Evolutionary conservation across 53 echinoderm and acorn worm genomes (phyloP), one percentile per base, ranked within the genome.

Genomic region (Echinometra lucunter): DNA sequence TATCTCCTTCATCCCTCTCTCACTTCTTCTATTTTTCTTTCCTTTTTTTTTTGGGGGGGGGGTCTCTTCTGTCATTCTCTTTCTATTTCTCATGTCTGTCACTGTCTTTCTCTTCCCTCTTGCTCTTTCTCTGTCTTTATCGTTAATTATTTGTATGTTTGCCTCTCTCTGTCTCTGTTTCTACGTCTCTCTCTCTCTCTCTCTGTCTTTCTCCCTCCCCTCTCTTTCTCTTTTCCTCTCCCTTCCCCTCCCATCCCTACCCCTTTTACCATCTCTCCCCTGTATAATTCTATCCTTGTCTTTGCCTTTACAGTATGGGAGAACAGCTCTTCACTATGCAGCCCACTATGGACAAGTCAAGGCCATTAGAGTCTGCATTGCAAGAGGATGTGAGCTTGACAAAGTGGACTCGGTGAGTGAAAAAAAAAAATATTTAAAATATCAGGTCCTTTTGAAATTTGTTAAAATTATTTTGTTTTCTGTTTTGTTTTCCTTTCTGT

Each of bases 301-400:
- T n/a, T n/a, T n/a, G n/a, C n/a, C n/a, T 67, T 90, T 88, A 47
- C 95, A 98, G 98, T 96, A 98, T 95, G 97, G 98, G 19, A 70
- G 98, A 58, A 98, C 98, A 56, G 98, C 97, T n/a, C 91, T 98
- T 8, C 98, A 98, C 95, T 98, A 98, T 88, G 98, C 98, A 40
- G 97, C 98, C 58, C 96, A 97, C 88, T 97, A 96, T 94, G 98
- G 98, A 37, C 96, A 97, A 30, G 94, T 96, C 63, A 95, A 94
- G 44, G 91, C 98, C 28, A 53, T 96, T 49, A 98, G 95, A 74
- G 92, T 96, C 25, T 98, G 97, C 92, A 89, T 97, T 15, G 89
- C 97, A 42, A 94, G 95, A 42, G 98, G 97, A 15, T 98, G 98
- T 94, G 95, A 97, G 23, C 95, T 95, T 53, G 96, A 98, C 85